These are phyloP conservation scores for Alcedo atthis DNA, from an alignment of 2,797 vertebrate species.

Conservation along the genomic window DNA sequence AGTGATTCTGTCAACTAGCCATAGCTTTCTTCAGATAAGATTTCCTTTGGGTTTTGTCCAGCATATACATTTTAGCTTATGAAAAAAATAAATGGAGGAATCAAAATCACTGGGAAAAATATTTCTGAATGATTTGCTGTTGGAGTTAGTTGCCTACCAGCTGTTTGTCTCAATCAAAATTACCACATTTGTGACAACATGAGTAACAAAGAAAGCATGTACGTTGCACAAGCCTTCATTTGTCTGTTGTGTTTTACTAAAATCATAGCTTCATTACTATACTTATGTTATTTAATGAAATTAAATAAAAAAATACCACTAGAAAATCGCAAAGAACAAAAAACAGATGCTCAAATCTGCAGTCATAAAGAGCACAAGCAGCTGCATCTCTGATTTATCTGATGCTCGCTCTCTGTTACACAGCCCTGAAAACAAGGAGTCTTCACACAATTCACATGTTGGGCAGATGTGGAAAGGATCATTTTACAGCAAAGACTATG, in stretches of 20 bases:
- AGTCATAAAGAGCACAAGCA: not conserved
- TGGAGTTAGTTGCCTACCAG: not conserved
- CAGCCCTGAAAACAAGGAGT: not conserved
- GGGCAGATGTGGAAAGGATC: conserved; percentile 45
- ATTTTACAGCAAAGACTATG: not conserved
- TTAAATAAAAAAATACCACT: not conserved
- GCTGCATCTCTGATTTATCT: not conserved
- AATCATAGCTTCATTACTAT: not conserved
- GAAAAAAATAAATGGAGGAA: not conserved
- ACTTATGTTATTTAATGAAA: not conserved
- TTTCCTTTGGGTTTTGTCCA: not conserved
- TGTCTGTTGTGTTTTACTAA: not conserved
- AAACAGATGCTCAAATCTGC: not conserved
- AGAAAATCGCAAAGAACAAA: not conserved
- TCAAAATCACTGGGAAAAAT: not conserved
- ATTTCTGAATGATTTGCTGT: not conserved
- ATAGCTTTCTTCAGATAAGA: not conserved
- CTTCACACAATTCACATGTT: not conserved
- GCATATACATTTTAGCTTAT: not conserved
- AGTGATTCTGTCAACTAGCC: not conserved
- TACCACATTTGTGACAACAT: not conserved
- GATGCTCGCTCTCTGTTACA: not conserved
- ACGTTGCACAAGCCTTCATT: not conserved
- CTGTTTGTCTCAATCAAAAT: not conserved
- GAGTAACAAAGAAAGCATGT: not conserved